A percentile compares a stretch with the other conserved stretches of the same genome.
Evolutionary conservation across 2,113 vertebrate genomes (phyloP).

Genomic region (Macaca nemestrina): DNA sequence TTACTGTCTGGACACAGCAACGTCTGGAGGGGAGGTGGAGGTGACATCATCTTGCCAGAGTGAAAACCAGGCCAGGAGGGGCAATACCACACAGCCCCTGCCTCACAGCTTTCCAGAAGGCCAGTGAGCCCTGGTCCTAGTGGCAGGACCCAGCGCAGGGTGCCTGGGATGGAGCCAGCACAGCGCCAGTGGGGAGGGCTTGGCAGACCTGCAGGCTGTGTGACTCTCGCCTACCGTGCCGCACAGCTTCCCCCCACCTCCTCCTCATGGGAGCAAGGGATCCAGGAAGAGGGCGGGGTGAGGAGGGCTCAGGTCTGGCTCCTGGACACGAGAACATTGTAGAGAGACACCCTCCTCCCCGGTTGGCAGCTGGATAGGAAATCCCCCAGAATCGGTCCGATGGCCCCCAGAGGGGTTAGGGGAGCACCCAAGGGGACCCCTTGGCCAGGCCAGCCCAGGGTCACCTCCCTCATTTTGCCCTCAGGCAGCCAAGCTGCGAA

Average conservation of each 20-base stretch:
- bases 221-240: rapidly evolving
- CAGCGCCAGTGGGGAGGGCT: rapidly evolving
- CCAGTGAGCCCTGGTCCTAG: not conserved
- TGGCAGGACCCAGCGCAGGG: rapidly evolving
- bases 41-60: not conserved
- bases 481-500: not conserved
- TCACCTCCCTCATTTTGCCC: not conserved
- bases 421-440: not conserved
- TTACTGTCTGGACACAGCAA: not conserved
- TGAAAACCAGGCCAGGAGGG: no score
- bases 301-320: rapidly evolving
- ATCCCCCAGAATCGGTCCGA: not conserved
- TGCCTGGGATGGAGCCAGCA: not conserved
- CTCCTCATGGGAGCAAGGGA: no score
- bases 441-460: not conserved
- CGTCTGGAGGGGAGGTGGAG: no score
- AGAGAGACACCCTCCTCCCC: not conserved
- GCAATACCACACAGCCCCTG: not conserved
- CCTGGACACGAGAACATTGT: not conserved
- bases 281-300: rapidly evolving
- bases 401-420: rapidly evolving
- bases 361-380: not conserved
- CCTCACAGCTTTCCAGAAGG: not conserved
- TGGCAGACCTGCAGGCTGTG: not conserved
- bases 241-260: no score